A percentile compares a stretch with the other conserved stretches of the same genome.
These are phyloP conservation scores for Diaperis boleti DNA, from an alignment of 2,888 invertebrate genomes.

Conservation along the genomic window DNA sequence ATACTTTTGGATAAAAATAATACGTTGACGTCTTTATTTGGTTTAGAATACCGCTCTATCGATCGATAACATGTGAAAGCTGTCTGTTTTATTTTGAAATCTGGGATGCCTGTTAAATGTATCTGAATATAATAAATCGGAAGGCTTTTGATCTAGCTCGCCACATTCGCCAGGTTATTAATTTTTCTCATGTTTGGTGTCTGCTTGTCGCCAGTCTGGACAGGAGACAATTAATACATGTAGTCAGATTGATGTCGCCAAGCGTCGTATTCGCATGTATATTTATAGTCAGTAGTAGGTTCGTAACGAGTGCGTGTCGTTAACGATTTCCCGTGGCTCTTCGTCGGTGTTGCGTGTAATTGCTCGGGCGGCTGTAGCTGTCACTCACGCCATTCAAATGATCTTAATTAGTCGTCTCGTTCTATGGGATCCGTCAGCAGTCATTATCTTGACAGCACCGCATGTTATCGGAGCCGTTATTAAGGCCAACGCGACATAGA, in stretches of 20 bases:
- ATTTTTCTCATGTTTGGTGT: conserved; percentile 8
- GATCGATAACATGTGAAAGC: not conserved
- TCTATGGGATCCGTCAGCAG: conserved; percentile 45
- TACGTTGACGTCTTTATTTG: not conserved
- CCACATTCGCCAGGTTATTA: not conserved
- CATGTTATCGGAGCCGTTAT: conserved; percentile 48
- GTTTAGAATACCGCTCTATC: not conserved
- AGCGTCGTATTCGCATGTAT: conserved; percentile 30
- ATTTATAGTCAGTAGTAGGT: conserved; percentile 36
- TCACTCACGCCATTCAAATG: conserved; percentile 58
- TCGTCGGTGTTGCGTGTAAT: conserved; percentile 50
- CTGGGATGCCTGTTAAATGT: not conserved
- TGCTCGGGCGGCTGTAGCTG: conserved; percentile 54
- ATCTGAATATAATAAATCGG: not conserved
- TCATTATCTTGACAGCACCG: conserved; percentile 46
- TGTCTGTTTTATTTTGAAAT: not conserved
- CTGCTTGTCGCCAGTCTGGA: conserved; percentile 12
- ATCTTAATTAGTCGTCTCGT: conserved; percentile 60
- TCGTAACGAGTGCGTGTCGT: conserved; percentile 41
- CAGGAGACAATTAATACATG: conserved; percentile 22
- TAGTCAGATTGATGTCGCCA: conserved; percentile 15
- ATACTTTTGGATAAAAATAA: not conserved
- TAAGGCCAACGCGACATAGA: conserved; percentile 48
- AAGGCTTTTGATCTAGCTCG: not conserved
- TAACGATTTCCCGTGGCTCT: conserved; percentile 48